These are phyloP conservation scores for Podarcis siculus DNA, from an alignment of 2,797 vertebrate species.

Conservation along the genomic window DNA sequence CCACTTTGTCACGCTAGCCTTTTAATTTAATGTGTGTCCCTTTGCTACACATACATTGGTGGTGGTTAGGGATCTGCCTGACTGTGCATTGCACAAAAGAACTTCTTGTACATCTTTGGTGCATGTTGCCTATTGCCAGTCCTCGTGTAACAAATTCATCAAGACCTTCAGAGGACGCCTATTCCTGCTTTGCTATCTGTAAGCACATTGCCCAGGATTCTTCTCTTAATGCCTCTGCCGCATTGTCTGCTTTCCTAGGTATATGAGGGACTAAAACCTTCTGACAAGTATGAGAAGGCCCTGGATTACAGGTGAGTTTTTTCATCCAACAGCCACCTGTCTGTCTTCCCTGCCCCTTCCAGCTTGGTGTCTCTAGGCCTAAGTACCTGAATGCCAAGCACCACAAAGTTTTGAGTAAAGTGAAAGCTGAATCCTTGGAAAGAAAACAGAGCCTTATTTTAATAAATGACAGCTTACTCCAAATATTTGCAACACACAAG, in stretches of 20 bases:
- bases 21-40: background rate
- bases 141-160: background rate
- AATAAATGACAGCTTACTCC: background rate
- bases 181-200: background rate
- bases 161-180: background rate
- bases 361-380: background rate
- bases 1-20: background rate
- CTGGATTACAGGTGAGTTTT: constrained; percentile 91
- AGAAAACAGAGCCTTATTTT: background rate
- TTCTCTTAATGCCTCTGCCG: fast-evolving
- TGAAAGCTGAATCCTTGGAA: background rate
- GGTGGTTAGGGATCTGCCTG: background rate
- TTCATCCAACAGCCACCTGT: background rate
- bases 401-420: background rate
- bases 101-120: background rate
- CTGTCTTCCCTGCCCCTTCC: background rate
- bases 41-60: background rate
- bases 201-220: background rate
- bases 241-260: constrained; percentile 81
- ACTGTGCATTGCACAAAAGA: background rate
- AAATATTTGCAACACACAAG: background rate
- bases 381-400: background rate
- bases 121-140: background rate
- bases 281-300: constrained; percentile 95
- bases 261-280: constrained; percentile 95